Percentiles rank a stretch among this genome's conserved stretches.
phyloP scores from a whole-genome alignment of 92 coral and sea anemone genomes.

The Heteractis magnifica region DNA sequence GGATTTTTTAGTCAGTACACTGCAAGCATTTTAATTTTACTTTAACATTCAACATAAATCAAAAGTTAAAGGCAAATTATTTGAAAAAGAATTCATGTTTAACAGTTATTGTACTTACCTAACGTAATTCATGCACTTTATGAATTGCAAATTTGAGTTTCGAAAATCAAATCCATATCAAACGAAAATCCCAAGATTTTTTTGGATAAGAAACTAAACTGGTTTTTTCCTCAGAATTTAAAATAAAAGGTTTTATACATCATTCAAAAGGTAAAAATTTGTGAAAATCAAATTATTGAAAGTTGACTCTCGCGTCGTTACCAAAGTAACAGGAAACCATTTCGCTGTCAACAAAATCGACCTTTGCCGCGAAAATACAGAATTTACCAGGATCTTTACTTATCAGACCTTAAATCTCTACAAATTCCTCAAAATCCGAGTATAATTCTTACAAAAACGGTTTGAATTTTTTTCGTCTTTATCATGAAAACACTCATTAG shows the following conservation, averaged over 20 bases:
- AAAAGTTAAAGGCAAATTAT: neutral
- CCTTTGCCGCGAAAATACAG: slow-evolving; percentile 6
- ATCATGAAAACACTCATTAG: neutral
- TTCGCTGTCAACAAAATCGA: slow-evolving; percentile 25
- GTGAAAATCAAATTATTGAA: neutral
- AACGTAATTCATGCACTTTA: neutral
- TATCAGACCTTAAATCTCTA: neutral
- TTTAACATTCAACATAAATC: too few relatives aligned
- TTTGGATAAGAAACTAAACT: neutral
- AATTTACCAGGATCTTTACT: neutral
- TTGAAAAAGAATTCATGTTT: neutral
- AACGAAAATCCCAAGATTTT: neutral
- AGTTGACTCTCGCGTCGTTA: neutral
- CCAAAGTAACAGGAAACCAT: slow-evolving; percentile 29
- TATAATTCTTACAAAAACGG: neutral
- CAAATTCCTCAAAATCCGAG: neutral
- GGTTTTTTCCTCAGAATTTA: neutral
- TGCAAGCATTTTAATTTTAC: too few relatives aligned
- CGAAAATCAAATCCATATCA: neutral
- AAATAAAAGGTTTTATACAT: neutral
- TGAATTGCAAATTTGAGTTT: neutral
- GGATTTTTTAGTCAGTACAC: too few relatives aligned
- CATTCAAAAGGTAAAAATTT: neutral
- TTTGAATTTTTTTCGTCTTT: slow-evolving; percentile 7
- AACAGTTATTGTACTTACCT: neutral